phyloP scores from a whole-genome alignment of 92 coral and sea anemone genomes.

The Porites evermanni region DNA sequence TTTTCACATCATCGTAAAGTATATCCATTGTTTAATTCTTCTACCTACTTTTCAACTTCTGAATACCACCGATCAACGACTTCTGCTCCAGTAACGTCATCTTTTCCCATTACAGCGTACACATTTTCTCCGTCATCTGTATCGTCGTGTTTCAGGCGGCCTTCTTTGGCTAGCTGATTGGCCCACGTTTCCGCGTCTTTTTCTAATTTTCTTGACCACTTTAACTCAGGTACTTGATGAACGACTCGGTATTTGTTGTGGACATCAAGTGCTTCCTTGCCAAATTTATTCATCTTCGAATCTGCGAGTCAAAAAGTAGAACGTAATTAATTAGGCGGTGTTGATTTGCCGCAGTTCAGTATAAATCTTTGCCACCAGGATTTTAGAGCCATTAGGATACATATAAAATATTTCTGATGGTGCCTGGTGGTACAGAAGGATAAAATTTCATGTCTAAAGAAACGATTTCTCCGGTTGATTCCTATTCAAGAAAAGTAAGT shows the following conservation, averaged over 20 bases:
- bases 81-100: conserved; percentile 70
- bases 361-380: neutral
- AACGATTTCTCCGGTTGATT: too few species aligned
- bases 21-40: too few species aligned
- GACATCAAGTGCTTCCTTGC: conserved; percentile 65
- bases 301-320: neutral
- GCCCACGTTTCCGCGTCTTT: conserved; percentile 96
- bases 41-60: conserved; percentile 75
- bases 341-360: neutral
- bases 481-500: too few species aligned
- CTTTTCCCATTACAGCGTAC: conserved; percentile 62
- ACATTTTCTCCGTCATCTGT: conserved; percentile 91
- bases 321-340: neutral
- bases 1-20: too few species aligned
- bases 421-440: too few species aligned
- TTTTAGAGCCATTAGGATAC: too few species aligned
- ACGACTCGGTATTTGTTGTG: conserved; percentile 86
- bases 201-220: conserved; percentile 82
- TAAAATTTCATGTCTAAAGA: too few species aligned
- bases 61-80: conserved; percentile 87
- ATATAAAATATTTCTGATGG: too few species aligned
- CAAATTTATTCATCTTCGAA: conserved; percentile 60
- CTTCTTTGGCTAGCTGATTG: conserved; percentile 79
- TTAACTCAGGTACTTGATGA: conserved; percentile 81
- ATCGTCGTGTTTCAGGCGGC: conserved; percentile 74